Percentiles rank a stretch among this genome's conserved stretches.
These are phyloP conservation scores for Petaurus breviceps DNA, from an alignment of 2,113 vertebrate genomes.

Conservation along the genomic window DNA sequence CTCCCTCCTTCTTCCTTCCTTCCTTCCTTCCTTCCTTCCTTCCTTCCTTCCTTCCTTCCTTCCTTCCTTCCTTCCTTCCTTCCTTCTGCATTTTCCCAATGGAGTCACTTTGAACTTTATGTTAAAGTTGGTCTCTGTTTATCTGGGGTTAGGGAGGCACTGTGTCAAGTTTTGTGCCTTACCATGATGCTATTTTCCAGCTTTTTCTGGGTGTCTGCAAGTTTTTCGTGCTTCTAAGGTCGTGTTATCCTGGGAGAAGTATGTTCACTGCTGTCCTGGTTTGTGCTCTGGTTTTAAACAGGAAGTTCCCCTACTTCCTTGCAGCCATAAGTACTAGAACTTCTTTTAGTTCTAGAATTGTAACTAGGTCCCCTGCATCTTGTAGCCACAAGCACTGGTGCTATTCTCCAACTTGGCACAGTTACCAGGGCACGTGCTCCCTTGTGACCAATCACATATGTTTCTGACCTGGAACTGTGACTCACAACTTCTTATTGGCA, in stretches of 20 bases:
- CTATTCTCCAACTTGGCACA: neutral
- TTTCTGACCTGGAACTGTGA: neutral
- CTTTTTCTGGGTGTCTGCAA: neutral
- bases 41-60: neutral
- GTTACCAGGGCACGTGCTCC: neutral
- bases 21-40: no score
- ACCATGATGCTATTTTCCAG: neutral
- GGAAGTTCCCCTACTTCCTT: neutral
- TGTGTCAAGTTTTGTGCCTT: neutral
- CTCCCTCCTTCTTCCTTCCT: no score
- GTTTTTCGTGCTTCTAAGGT: neutral
- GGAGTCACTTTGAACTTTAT: neutral
- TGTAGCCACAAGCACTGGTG: neutral
- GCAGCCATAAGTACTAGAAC: no score
- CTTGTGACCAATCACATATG: neutral
- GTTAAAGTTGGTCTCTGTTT: neutral
- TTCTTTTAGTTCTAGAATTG: neutral
- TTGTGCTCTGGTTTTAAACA: neutral
- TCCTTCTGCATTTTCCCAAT: neutral
- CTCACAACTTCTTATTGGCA: neutral
- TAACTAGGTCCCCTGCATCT: neutral
- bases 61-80: neutral
- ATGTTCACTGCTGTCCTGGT: neutral
- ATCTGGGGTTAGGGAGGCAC: neutral
- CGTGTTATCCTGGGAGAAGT: neutral